A percentile compares a stretch with the other conserved stretches of the same genome.
These are phyloP conservation scores for Lagodon rhomboides DNA, from an alignment of 2,797 vertebrate species.

Conservation along the genomic window DNA sequence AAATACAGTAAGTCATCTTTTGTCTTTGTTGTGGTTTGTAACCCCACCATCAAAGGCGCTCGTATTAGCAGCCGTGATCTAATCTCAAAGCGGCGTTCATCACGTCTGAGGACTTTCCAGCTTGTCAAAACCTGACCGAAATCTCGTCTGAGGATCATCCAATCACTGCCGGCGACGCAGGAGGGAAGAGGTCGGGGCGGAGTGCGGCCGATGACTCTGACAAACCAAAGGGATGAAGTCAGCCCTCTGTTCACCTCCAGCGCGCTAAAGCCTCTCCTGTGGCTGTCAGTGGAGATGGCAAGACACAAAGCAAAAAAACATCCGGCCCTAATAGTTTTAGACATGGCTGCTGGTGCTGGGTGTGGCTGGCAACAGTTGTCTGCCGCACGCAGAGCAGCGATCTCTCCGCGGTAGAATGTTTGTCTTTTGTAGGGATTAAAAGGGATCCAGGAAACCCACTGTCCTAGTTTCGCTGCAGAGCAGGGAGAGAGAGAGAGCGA, in stretches of 20 bases:
- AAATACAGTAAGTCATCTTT: conserved; percentile 37
- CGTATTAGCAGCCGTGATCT: conserved; percentile 57
- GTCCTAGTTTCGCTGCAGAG: conserved; percentile 74
- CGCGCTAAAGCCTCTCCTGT: conserved; percentile 46
- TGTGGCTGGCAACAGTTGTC: conserved; percentile 73
- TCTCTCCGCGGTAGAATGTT: conserved; percentile 75
- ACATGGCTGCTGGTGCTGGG: conserved; percentile 65
- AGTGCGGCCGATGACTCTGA: conserved; percentile 54
- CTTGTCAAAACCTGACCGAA: conserved; percentile 75
- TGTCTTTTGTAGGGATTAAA: conserved; percentile 81
- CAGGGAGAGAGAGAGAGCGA: conserved; percentile 54
- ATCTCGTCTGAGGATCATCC: conserved; percentile 53
- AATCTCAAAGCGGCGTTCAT: conserved; percentile 51
- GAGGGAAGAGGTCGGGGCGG: conserved; percentile 2
- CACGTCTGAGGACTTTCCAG: conserved; percentile 63
- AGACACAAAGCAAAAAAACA: conserved; percentile 67
- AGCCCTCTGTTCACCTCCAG: conserved; percentile 61
- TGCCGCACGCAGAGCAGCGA: conserved; percentile 58
- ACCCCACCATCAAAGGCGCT: conserved; percentile 54
- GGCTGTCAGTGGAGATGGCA: conserved; percentile 70
- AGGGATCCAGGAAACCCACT: conserved; percentile 78
- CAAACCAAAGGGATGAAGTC: conserved; percentile 73
- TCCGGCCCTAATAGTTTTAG: conserved; percentile 72
- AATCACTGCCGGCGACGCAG: conserved; percentile 37
- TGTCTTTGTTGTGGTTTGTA: conserved; percentile 62